Conservation (phyloP, 2,113 vertebrate species). For the Amphilophus citrinellus region DNA sequence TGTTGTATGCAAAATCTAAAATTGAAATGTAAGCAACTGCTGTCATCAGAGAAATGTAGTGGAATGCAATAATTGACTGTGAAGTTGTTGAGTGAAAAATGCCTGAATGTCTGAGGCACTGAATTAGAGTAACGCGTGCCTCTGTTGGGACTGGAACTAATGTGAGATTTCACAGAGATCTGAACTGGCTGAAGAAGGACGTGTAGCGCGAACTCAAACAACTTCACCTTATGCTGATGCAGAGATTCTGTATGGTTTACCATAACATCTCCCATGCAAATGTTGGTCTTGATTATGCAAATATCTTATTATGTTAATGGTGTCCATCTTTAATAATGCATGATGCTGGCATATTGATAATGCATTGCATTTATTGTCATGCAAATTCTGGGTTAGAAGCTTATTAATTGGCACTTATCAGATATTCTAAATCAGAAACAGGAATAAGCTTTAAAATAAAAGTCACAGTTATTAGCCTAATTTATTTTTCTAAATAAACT, state of each 20-base stretch:
- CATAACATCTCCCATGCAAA: conserved; percentile 71
- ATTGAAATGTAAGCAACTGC: too few species aligned
- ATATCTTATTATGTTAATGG: conserved; percentile 80
- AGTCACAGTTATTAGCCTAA: background rate
- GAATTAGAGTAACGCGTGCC: conserved; percentile 2
- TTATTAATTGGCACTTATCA: conserved; percentile 66
- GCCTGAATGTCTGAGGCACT: background rate
- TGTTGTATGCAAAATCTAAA: too few species aligned
- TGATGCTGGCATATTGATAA: conserved; percentile 80
- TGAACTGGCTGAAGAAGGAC: background rate
- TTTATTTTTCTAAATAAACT: background rate
- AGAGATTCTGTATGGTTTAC: conserved; percentile 43
- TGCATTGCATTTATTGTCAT: conserved; percentile 71
- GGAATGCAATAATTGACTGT: background rate
- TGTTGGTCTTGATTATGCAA: conserved; percentile 76
- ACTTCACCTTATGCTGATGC: conserved; percentile 43
- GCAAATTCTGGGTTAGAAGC: conserved; percentile 58
- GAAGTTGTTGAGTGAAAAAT: too few species aligned
- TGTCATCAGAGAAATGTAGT: background rate
- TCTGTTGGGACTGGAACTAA: background rate
- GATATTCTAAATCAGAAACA: conserved; percentile 28
- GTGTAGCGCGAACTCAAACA: conserved; percentile 15
- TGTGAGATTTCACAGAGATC: background rate
- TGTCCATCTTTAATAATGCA: conserved; percentile 79
- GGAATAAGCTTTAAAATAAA: background rate